Evolutionary conservation across 37 sponge, comb jelly and placozoan species (phyloP), one percentile per base, ranked within the genome.

Genomic region (Eunapius fragilis): DNA sequence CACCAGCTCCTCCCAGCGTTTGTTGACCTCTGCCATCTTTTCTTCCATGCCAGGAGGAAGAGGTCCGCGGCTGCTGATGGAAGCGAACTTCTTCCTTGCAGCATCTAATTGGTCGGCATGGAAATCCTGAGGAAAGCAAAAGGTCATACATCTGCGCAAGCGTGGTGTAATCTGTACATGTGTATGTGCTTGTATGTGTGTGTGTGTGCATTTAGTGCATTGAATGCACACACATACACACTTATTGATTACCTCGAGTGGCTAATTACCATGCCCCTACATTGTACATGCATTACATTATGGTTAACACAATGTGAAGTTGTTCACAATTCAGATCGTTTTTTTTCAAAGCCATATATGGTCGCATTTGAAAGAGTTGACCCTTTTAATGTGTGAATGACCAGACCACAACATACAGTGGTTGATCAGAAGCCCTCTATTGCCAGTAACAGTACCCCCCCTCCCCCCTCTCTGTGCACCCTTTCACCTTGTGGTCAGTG

Each of bases 41-140:
- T 76, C 83, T 71, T 91, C 87, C 37, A 83, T 35, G 22, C 83
- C 90, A 0, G 81, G 82, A 10, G 87, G 75, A 78, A 78, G 83
- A 23, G 88, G 48, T 25, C 50, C 41, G 30, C 58, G 0, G 14
- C 35, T 28, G 70, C 33, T 70, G 50, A 88, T 77, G 30, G 70
- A 68, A 2, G 77, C 24, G 30, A 88, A 25, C 19, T 31, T 33
- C 75, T 82, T 58, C 71, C 78, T 72, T 12, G 77, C 77, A 36
- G 71, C 74, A 2, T 82, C 25, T 25, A 87, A 31, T 69, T 81
- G 74, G 26, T 81, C 69, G 25, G 14, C 12, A 37, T 87, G 75
- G 37, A 87, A 87, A 9, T 75, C 75, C 88, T 87, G 75, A 36
- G 75, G 22, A 58, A n/a, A n/a, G n/a, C n/a, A n/a, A n/a, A n/a